Percentiles rank a stretch among this genome's conserved stretches.
Conservation (phyloP, 2,113 vertebrate genomes). For the Theristicus caerulescens region DNA sequence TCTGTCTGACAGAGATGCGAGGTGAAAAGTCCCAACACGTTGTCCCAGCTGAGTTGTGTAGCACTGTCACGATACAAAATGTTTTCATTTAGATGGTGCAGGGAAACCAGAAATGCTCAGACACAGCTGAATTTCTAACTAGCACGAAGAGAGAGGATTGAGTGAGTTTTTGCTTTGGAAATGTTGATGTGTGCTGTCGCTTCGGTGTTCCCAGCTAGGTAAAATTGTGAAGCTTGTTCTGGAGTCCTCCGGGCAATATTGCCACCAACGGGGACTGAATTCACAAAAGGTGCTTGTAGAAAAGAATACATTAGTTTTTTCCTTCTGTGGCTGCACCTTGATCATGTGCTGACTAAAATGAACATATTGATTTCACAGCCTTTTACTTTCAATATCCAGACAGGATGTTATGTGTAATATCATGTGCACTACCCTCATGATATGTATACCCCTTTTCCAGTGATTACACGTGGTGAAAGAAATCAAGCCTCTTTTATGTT, state of each 20-base stretch:
- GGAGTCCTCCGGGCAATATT: neutral
- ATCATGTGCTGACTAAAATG: neutral
- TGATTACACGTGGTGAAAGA: neutral
- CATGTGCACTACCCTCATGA: neutral
- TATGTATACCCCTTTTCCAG: neutral
- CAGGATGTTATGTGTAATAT: neutral
- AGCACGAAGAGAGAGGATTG: neutral
- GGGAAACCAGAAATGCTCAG: neutral
- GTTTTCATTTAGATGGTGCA: neutral
- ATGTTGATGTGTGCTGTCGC: neutral
- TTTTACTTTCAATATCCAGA: neutral
- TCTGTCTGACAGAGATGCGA: neutral
- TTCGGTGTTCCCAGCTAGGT: neutral
- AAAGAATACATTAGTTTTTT: neutral
- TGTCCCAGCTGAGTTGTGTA: neutral
- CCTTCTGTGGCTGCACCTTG: conserved; percentile 10
- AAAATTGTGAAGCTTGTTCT: neutral
- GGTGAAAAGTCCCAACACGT: neutral
- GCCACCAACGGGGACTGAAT: neutral
- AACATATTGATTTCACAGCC: neutral
- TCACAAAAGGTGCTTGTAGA: conserved; percentile 3
- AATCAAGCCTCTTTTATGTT: conserved; percentile 12
- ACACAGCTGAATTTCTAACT: neutral
- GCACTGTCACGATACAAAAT: neutral
- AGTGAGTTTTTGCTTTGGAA: neutral